phyloP scores from a whole-genome alignment of 2,113 vertebrate species.

The Notothenia rossii region DNA sequence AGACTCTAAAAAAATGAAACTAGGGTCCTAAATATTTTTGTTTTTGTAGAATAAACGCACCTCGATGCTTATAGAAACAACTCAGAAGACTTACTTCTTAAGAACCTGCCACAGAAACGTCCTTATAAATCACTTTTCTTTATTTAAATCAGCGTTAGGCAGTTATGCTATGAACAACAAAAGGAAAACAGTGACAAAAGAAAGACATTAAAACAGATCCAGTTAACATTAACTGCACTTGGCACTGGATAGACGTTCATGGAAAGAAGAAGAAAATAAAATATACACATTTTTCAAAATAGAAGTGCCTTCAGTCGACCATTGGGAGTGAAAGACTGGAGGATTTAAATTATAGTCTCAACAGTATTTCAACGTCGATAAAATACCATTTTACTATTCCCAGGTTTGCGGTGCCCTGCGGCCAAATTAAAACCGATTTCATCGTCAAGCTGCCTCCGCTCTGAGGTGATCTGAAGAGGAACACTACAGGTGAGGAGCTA shows the following conservation, averaged over 20 bases:
- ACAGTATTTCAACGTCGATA: slow-evolving; percentile 61
- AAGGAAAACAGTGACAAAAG: slow-evolving; percentile 73
- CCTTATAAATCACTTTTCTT: slow-evolving; percentile 88
- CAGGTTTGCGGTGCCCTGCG: slow-evolving; percentile 14
- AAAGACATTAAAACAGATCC: slow-evolving; percentile 77
- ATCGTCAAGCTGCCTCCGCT: slow-evolving; percentile 38
- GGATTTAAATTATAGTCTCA: slow-evolving; percentile 76
- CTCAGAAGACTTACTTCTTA: background rate
- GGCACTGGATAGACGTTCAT: slow-evolving; percentile 86
- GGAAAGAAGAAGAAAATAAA: slow-evolving; percentile 71
- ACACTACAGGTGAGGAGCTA: slow-evolving; percentile 25
- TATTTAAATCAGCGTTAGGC: slow-evolving; percentile 90
- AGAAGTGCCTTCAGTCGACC: slow-evolving; percentile 73
- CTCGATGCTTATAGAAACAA: background rate
- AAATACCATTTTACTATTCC: slow-evolving; percentile 46
- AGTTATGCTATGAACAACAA: slow-evolving; percentile 84
- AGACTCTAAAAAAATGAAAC: too few species aligned
- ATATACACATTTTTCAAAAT: slow-evolving; percentile 78
- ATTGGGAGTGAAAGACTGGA: slow-evolving; percentile 50
- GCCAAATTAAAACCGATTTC: slow-evolving; percentile 36
- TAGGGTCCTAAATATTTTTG: too few species aligned
- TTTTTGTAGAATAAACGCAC: too few species aligned
- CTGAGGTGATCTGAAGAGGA: slow-evolving; percentile 43
- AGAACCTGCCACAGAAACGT: slow-evolving; percentile 55
- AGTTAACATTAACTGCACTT: slow-evolving; percentile 88